Conservation (phyloP, 2,888 invertebrate genomes). For the Apamea epomidion region DNA sequence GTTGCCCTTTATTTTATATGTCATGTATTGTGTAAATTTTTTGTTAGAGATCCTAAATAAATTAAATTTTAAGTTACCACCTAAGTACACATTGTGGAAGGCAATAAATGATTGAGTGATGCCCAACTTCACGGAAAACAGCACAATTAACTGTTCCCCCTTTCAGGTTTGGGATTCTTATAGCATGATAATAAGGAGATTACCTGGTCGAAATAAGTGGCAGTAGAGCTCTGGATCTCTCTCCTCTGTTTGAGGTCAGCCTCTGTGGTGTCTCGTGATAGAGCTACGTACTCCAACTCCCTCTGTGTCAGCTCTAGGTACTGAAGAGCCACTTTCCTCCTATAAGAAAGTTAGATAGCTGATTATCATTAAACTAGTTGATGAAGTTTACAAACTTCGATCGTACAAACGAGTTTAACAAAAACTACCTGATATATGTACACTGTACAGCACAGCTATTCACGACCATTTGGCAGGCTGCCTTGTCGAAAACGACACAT, state of each 20-base stretch:
- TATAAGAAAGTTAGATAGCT: slow-evolving; percentile 65
- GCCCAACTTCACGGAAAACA: no score
- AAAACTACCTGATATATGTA: no score
- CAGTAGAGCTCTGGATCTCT: slow-evolving; percentile 96
- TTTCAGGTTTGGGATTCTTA: not conserved
- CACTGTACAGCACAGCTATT: no score
- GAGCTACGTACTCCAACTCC: slow-evolving; percentile 97
- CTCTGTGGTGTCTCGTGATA: slow-evolving; percentile 99
- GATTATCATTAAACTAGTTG: not conserved
- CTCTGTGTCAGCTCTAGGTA: slow-evolving; percentile 96
- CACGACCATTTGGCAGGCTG: no score
- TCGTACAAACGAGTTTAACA: not conserved
- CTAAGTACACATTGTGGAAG: not conserved
- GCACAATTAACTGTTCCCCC: not conserved
- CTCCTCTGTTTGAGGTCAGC: slow-evolving; percentile 98
- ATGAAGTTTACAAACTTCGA: not conserved
- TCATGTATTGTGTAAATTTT: no score
- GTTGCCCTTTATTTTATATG: no score
- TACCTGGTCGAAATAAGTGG: slow-evolving; percentile 98
- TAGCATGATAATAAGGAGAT: not conserved
- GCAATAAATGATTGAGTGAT: not conserved
- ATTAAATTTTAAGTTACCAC: not conserved
- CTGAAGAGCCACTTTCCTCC: slow-evolving; percentile 96
- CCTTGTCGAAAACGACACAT: no score
- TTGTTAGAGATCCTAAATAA: no score